Conservation (phyloP, 2,113 vertebrate genomes). For the Daubentonia madagascariensis region DNA sequence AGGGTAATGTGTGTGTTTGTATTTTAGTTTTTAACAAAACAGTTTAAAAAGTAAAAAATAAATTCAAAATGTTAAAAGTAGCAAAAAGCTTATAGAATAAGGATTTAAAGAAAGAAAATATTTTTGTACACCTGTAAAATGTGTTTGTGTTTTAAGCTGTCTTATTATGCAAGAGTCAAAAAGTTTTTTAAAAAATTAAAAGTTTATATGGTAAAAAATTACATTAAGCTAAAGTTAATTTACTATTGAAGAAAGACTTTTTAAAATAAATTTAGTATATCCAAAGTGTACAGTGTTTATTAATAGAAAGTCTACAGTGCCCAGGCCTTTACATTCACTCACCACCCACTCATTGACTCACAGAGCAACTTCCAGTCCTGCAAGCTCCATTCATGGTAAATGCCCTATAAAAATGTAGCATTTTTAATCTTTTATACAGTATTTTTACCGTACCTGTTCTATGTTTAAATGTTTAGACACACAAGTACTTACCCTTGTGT, state of each 20-base stretch:
- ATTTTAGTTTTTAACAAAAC: background rate
- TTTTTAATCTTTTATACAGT: background rate
- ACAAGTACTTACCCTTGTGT: background rate
- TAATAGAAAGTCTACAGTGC: background rate
- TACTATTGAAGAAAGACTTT: background rate
- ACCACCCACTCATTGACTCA: background rate
- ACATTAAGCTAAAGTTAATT: background rate
- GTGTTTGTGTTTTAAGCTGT: background rate
- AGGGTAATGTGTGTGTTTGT: background rate
- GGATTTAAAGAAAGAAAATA: background rate
- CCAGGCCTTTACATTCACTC: background rate
- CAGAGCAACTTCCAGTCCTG: background rate
- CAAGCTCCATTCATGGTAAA: background rate
- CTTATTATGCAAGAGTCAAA: background rate
- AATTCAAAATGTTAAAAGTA: background rate
- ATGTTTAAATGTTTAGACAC: background rate
- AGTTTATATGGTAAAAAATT: background rate
- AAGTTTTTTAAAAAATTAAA: background rate
- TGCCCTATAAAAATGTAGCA: background rate
- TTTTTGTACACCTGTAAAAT: background rate
- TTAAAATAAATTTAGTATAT: background rate
- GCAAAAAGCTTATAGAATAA: background rate
- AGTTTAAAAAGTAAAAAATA: background rate
- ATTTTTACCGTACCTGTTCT: background rate
- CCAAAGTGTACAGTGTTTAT: background rate